Conservation (phyloP, 2,797 vertebrate species). For the Typhlichthys eigenmanni region DNA sequence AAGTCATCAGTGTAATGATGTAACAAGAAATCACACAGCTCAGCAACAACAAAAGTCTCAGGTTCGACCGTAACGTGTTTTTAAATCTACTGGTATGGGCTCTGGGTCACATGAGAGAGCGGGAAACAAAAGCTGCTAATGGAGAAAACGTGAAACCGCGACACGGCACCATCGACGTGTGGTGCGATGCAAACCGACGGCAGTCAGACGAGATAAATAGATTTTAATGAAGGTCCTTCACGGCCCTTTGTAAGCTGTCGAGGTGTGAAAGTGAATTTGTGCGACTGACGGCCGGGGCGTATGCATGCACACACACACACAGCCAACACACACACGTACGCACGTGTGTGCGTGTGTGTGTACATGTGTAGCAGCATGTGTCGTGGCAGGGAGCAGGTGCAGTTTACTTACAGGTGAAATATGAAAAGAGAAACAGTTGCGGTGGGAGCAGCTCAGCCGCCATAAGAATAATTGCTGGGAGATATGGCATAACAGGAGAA, state of each 20-base stretch:
- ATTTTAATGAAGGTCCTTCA: conserved; percentile 70
- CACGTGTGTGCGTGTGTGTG: conserved; percentile 27
- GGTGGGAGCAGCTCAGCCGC: conserved; percentile 52
- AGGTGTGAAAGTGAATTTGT: conserved; percentile 75
- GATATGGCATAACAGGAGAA: conserved; percentile 77
- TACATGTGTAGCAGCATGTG: conserved; percentile 35
- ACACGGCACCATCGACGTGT: conserved; percentile 7
- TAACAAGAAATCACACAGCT: too few species aligned
- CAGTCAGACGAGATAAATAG: conserved; percentile 63
- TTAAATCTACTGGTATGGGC: conserved; percentile 14
- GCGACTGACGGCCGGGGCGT: conserved; percentile 31
- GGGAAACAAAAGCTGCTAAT: not conserved
- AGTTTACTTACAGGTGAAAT: conserved; percentile 76
- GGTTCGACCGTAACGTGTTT: conserved; percentile 10
- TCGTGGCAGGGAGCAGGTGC: conserved; percentile 64
- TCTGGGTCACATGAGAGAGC: not conserved
- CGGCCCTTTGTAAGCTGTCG: conserved; percentile 60
- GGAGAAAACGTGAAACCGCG: conserved; percentile 21
- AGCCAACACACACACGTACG: conserved; percentile 13
- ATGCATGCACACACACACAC: conserved; percentile 30
- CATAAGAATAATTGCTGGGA: conserved; percentile 75
- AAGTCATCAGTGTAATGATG: conserved; percentile 26
- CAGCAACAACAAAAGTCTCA: conserved; percentile 4
- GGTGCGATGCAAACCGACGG: conserved; percentile 43
- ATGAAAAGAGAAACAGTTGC: conserved; percentile 72